Percentiles rank a stretch among this genome's conserved stretches.
These are phyloP conservation scores for Agrilus planipennis DNA, from an alignment of 1,140 invertebrate genomes.

Conservation along the genomic window DNA sequence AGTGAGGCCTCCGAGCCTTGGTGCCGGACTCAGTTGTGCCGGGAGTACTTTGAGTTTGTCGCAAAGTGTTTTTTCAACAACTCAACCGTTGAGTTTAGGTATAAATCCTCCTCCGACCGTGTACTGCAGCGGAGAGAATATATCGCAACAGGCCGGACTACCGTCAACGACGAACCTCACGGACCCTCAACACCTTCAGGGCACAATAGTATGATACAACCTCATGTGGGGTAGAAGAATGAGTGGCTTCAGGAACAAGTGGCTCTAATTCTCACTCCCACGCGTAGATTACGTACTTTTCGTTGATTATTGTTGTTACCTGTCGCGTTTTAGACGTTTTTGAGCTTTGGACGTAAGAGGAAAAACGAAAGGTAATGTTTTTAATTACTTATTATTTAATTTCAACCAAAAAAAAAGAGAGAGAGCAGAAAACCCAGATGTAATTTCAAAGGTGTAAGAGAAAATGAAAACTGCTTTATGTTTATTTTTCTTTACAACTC, in stretches of 20 bases:
- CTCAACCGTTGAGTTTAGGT: slow-evolving; percentile 29
- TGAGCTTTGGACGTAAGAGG: too few relatives aligned
- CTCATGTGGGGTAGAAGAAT: slow-evolving; percentile 76
- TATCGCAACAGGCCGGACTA: slow-evolving; percentile 18
- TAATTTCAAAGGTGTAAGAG: too few relatives aligned
- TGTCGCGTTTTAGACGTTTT: too few relatives aligned
- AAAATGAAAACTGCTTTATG: too few relatives aligned
- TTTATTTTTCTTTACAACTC: too few relatives aligned
- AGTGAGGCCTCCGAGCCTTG: slow-evolving; percentile 42
- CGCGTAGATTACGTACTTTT: too few relatives aligned
- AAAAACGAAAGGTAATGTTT: too few relatives aligned
- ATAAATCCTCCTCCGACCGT: slow-evolving; percentile 20
- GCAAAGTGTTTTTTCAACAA: slow-evolving; percentile 37
- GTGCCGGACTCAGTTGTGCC: slow-evolving; percentile 17
- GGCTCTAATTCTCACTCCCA: slow-evolving; percentile 41
- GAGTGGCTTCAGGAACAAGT: slow-evolving; percentile 56
- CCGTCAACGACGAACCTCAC: slow-evolving; percentile 31
- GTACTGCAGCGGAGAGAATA: slow-evolving; percentile 15
- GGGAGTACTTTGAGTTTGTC: slow-evolving; percentile 32
- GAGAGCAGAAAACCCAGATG: too few relatives aligned
- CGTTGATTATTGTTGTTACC: too few relatives aligned
- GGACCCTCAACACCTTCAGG: slow-evolving; percentile 67
- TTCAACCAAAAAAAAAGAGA: too few relatives aligned
- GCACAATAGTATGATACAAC: slow-evolving; percentile 86
- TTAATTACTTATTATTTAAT: too few relatives aligned